A percentile compares a stretch with the other conserved stretches of the same genome.
Conservation (phyloP, 1,140 invertebrate species). For the Metopolophium dirhodum region DNA sequence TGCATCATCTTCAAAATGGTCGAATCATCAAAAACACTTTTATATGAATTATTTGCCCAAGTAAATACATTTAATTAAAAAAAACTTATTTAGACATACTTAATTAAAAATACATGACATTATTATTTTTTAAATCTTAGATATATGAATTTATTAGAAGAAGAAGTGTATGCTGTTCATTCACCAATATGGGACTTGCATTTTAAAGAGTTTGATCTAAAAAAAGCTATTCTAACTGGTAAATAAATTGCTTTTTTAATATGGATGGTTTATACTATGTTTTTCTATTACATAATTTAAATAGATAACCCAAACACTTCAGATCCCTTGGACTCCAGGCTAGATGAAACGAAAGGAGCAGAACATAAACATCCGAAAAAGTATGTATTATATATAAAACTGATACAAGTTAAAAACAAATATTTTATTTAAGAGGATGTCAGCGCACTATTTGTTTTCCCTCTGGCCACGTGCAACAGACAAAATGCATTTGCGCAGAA, state of each 20-base stretch:
- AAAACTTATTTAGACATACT: not conserved
- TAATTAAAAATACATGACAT: not conserved
- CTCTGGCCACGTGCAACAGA: too few species aligned
- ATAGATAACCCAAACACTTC: not conserved
- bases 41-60: constrained; percentile 7
- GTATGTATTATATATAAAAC: not conserved
- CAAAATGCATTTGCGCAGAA: too few species aligned
- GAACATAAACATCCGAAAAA: not conserved
- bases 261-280: not conserved
- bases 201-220: constrained; percentile 68
- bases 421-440: not conserved
- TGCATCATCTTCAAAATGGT: not conserved
- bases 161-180: constrained; percentile 82
- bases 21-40: not conserved
- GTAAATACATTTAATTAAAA: not conserved
- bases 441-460: too few species aligned
- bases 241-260: not conserved
- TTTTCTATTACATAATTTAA: not conserved
- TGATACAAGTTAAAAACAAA: not conserved
- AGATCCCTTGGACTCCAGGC: constrained; percentile 23
- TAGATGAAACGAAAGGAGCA: not conserved
- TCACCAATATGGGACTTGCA: constrained; percentile 95
- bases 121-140: constrained; percentile 63
- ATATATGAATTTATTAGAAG: constrained; percentile 85
- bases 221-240: constrained; percentile 47